A percentile compares a stretch with the other conserved stretches of the same genome.
phyloP scores from a whole-genome alignment of 2,113 vertebrate genomes.

The Myotis davidii region DNA sequence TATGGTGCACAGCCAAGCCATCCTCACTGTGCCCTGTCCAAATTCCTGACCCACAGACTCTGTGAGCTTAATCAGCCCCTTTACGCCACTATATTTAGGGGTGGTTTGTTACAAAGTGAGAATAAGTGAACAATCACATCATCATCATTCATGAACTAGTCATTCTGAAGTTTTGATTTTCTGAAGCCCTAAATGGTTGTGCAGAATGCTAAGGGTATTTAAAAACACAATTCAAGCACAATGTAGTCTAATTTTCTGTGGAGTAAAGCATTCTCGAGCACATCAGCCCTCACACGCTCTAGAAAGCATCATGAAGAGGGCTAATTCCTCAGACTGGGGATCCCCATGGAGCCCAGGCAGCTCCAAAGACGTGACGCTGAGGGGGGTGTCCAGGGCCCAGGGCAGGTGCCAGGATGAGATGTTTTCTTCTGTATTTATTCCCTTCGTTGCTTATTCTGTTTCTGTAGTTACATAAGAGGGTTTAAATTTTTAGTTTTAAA shows the following conservation, averaged over 20 bases:
- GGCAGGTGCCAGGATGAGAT: background rate
- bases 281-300: background rate
- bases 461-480: background rate
- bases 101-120: background rate
- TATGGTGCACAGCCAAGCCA: background rate
- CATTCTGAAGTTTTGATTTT: constrained; percentile 17
- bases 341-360: background rate
- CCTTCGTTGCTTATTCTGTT: background rate
- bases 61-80: background rate
- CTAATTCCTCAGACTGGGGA: background rate
- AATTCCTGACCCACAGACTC: background rate
- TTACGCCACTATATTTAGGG: background rate
- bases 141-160: background rate
- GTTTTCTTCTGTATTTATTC: background rate
- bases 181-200: background rate
- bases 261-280: background rate
- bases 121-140: background rate
- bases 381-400: background rate
- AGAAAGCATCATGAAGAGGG: background rate
- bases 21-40: background rate
- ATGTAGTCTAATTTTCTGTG: background rate
- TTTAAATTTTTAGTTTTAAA: background rate
- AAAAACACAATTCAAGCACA: background rate
- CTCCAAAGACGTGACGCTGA: background rate
- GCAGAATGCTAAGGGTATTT: background rate